Conservation (phyloP, 2,797 vertebrate genomes). For the Lemur catta region DNA sequence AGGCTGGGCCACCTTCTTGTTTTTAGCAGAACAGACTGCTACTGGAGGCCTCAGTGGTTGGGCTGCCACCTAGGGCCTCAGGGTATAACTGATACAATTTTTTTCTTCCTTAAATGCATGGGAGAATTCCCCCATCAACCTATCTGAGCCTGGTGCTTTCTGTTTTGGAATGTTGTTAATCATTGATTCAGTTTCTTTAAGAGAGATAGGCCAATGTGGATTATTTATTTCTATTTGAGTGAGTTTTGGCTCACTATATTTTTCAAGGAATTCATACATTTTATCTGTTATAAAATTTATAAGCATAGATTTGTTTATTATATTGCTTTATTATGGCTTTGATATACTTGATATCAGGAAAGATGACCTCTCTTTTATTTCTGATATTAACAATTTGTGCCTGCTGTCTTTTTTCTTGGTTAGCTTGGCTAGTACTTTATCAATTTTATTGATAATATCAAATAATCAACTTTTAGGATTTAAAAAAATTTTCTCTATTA, state of each 20-base stretch:
- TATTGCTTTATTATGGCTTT: background rate
- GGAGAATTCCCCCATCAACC: background rate
- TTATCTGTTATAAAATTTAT: background rate
- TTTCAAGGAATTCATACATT: background rate
- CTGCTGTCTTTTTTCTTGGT: background rate
- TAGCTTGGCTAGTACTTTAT: background rate
- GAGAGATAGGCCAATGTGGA: background rate
- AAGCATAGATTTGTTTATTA: background rate
- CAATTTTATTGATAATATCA: background rate
- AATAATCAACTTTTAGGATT: background rate
- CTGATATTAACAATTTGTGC: background rate
- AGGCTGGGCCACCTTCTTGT: background rate
- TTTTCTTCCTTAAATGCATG: background rate
- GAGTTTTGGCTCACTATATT: background rate
- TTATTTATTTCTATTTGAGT: background rate
- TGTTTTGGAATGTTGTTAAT: background rate
- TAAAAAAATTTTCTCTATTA: background rate
- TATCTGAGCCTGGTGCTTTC: background rate
- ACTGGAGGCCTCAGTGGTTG: no score
- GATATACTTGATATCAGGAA: background rate
- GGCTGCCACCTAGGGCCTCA: background rate
- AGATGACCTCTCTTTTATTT: background rate
- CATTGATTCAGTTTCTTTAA: background rate
- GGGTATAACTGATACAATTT: background rate
- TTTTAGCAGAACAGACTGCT: background rate